Evolutionary conservation across 1,140 invertebrate genomes (phyloP).

Genomic region (Phymorhynchus buccinoides): DNA sequence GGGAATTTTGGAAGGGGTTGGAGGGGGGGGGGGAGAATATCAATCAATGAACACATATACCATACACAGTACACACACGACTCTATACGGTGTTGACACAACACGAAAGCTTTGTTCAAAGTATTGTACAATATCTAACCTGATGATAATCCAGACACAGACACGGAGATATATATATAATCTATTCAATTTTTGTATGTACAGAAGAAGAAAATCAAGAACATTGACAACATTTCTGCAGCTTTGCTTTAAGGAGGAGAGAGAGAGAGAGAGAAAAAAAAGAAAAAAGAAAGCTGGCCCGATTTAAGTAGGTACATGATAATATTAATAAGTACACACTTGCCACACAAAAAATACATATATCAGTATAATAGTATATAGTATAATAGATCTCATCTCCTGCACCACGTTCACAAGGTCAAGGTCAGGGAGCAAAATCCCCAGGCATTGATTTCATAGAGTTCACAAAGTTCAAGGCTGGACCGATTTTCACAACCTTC

Average conservation of each 20-base stretch:
- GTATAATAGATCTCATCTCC: constrained; percentile 19
- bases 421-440: constrained; percentile 26
- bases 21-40: background rate
- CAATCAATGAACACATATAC: background rate
- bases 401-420: constrained; percentile 32
- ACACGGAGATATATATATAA: constrained; percentile 8
- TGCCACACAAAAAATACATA: constrained; percentile 39
- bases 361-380: constrained; percentile 15
- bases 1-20: too few species aligned
- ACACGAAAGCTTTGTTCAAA: background rate
- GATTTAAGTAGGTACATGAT: constrained; percentile 29
- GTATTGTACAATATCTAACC: background rate
- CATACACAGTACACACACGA: too few species aligned
- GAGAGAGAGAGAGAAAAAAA: too few species aligned
- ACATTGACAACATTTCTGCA: background rate
- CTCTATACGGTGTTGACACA: background rate
- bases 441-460: constrained; percentile 36
- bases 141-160: background rate
- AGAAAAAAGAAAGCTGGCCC: constrained; percentile 12
- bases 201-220: background rate
- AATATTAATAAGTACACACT: constrained; percentile 40
- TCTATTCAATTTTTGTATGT: too few species aligned
- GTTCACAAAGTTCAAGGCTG: constrained; percentile 38
- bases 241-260: background rate
- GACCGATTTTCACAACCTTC: constrained; percentile 40